Base-by-base conservation (phyloP, 2,113 vertebrate species). In the Alouatta palliata region DNA sequence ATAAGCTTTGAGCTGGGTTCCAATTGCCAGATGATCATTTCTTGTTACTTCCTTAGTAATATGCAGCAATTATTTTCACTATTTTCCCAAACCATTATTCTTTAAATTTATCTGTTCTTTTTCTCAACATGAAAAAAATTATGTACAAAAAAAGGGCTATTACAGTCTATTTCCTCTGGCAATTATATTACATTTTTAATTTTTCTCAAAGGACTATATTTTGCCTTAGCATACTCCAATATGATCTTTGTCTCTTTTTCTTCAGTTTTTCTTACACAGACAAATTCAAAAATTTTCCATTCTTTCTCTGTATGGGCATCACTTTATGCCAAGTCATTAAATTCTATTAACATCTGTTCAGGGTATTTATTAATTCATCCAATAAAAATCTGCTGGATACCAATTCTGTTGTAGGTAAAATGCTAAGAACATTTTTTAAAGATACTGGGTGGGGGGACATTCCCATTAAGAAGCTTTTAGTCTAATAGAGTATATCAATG, bases 31-130 rank as follows among this genome's bases (percentile, higher is more conserved):
- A 86, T 76, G 30, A 89, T 64, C 19, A 87, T 85, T 95, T 95
- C 56, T 88, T 94, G 27, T 43, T 79, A 70, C 49, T 87, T 58
- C 17, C 8, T 94, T 76, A 56, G 12, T 68, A 86, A 86, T 89
- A 96, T 3, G 14, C 87, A 92, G 47, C 35, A 96, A 86, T 94
- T 73, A 75, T 88, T 84, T 95, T 90, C 45, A 68, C 40, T 77
- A 37, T 95, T 93, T 86, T 75, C 9, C 23, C 45, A 87, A 96
- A 70, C 5, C 14, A 82, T 86, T 88, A 91, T 64, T 6, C 52
- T 91, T 90, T 64, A 43, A 87, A 80, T 97, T 35, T 71, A 81
- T 80, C 47, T 94, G 6, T 80, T 91, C 8, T 52, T 97, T 93
- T 77, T 82, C 21, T 94, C 27, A 14, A 87, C 68, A 61, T 68